Conservation (phyloP, 2,797 vertebrate species). For the Pipistrellus kuhlii region DNA sequence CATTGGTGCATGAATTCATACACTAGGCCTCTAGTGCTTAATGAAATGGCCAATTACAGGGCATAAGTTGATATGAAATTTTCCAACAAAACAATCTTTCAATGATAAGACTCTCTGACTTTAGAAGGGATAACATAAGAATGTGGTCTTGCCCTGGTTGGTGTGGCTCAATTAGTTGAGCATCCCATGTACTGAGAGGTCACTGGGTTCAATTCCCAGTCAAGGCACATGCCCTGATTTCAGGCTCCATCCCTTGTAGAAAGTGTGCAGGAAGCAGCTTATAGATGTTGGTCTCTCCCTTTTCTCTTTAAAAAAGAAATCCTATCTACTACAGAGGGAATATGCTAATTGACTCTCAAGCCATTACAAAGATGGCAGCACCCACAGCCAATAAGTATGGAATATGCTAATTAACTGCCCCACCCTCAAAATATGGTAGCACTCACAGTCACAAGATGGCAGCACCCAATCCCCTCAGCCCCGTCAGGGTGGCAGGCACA, state of each 20-base stretch:
- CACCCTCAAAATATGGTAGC: too few relatives aligned
- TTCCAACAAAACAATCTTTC: not conserved
- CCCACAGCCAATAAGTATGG: too few relatives aligned
- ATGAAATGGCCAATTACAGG: conserved; percentile 14
- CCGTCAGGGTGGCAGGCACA: too few relatives aligned
- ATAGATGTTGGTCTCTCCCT: not conserved
- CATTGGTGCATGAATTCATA: too few relatives aligned
- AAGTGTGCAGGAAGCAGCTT: too few relatives aligned
- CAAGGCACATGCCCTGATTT: not conserved
- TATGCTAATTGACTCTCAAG: too few relatives aligned
- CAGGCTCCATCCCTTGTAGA: not conserved
- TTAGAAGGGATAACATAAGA: not conserved
- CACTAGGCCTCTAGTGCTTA: not conserved
- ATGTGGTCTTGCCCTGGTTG: not conserved
- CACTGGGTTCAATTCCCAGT: not conserved
- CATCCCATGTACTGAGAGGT: not conserved
- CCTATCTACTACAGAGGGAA: too few relatives aligned
- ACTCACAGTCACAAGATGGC: too few relatives aligned
- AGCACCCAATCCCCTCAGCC: too few relatives aligned
- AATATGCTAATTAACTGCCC: too few relatives aligned
- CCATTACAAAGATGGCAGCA: too few relatives aligned
- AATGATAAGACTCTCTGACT: not conserved
- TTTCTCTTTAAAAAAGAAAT: not conserved
- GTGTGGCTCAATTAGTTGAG: not conserved
- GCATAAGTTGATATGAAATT: not conserved